phyloP scores from a whole-genome alignment of 2,888 invertebrate genomes.

The Drosophila sordidapex region DNA sequence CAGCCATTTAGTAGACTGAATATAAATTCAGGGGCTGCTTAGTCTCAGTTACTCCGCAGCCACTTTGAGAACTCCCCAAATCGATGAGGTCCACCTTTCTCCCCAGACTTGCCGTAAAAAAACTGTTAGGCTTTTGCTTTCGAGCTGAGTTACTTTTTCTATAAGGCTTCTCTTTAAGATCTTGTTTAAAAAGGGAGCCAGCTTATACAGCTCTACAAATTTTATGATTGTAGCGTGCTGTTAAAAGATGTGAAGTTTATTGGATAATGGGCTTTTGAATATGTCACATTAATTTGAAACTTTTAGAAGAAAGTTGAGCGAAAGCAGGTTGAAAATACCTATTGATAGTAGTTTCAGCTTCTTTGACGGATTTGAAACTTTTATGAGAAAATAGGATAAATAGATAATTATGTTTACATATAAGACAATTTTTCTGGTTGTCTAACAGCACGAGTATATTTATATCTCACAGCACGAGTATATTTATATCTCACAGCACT shows the following conservation, averaged over 20 bases:
- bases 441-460: neutral
- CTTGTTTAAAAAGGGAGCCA: slow-evolving; percentile 22
- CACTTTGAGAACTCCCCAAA: neutral
- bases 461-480: neutral
- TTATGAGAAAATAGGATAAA: neutral
- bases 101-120: slow-evolving; percentile 18
- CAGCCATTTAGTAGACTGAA: slow-evolving; percentile 60
- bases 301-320: slow-evolving; percentile 11
- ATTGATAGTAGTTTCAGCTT: neutral
- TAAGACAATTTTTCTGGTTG: neutral
- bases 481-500: neutral
- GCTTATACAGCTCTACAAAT: slow-evolving; percentile 22
- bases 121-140: slow-evolving; percentile 19
- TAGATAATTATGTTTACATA: neutral
- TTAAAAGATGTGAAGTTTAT: slow-evolving; percentile 21
- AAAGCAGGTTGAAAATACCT: neutral
- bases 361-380: neutral
- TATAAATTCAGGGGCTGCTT: slow-evolving; percentile 65
- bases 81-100: neutral
- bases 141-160: slow-evolving; percentile 44
- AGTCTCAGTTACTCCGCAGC: slow-evolving; percentile 6
- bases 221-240: slow-evolving; percentile 18
- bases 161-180: slow-evolving; percentile 41
- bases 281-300: slow-evolving; percentile 39
- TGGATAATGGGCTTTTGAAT: slow-evolving; percentile 15